Evolutionary conservation across 2,113 vertebrate species (phyloP), one percentile per base, ranked within the genome.

Genomic region (Meles meles): DNA sequence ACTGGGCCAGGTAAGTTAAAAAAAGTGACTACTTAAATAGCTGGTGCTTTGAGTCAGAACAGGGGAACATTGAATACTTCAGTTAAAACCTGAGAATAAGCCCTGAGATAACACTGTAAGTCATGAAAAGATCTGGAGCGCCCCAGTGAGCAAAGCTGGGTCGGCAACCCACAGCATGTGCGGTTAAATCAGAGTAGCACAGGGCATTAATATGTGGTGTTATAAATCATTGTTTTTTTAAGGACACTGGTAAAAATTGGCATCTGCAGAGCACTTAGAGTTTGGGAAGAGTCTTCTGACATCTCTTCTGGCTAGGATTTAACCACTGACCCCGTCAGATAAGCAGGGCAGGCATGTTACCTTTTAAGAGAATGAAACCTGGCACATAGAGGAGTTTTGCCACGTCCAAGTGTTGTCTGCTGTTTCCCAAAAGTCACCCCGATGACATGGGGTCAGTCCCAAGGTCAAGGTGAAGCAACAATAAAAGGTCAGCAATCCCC

Each of bases 71-170:
- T 84, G 47, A 39, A 21, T 61, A 39, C 44, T 88, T 86, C 37
- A 69, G 23, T 55, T 29, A 69, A 57, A 85, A 27, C 47, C 31
- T 27, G 71, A 96, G 85, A 94, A 42, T 52, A 27, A 77, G 14
- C 13, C 25, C 20, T 61, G 31, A 76, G 63, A 59, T 31, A 9
- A 9, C 25, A 72, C 31, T 34, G 21, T 57, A 55, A 47, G 29
- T 76, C n/a, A n/a, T 25, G 49, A 12, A 57, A 69, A 91, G 31
- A 34, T 10, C 25, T 20, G 55, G 85, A 79, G 15, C 12, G 31
- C 6, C 52, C 31, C 1, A 0, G 0, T 42, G 34, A 9, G 9
- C 18, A 13, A 2, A 34, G 8, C 14, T 29, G 25, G 20, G 20
- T 4, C 13, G 9, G n/a, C 20, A 18, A 17, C n/a, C 13, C 39